Conservation (phyloP, 2,888 invertebrate genomes). For the Drosophila anomalipes region DNA sequence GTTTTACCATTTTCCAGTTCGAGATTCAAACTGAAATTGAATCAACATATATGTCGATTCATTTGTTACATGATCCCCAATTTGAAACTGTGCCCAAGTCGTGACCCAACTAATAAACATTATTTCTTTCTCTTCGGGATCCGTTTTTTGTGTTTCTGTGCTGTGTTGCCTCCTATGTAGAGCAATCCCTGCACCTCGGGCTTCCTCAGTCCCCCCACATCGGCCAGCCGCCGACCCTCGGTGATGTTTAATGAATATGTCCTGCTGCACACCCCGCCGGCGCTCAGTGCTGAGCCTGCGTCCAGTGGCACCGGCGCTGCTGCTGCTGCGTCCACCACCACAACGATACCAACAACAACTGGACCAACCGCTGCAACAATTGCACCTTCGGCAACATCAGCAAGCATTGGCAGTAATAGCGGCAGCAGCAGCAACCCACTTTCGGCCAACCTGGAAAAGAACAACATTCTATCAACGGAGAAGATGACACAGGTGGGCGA, state of each 20-base stretch:
- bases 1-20: background rate
- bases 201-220: slow-evolving; percentile 89
- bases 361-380: background rate
- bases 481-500: slow-evolving; percentile 95
- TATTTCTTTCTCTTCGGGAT: background rate
- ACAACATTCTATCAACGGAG: slow-evolving; percentile 91
- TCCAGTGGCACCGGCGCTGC: slow-evolving; percentile 18
- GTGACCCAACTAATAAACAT: slow-evolving; percentile 23
- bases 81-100: background rate
- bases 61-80: background rate
- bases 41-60: background rate
- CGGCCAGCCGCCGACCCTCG: slow-evolving; percentile 91
- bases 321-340: slow-evolving; percentile 14
- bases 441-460: slow-evolving; percentile 83
- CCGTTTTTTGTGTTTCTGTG: background rate
- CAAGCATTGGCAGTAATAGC: slow-evolving; percentile 21
- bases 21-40: background rate
- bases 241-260: slow-evolving; percentile 96
- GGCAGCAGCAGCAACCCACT: slow-evolving; percentile 8
- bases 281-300: slow-evolving; percentile 78
- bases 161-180: slow-evolving; percentile 45
- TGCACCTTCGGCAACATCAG: slow-evolving; percentile 25
- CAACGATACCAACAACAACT: slow-evolving; percentile 32
- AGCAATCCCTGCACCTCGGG: slow-evolving; percentile 89
- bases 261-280: slow-evolving; percentile 88